Conservation (phyloP, 2,888 invertebrate species). For the Cyrtodaria siliqua region DNA sequence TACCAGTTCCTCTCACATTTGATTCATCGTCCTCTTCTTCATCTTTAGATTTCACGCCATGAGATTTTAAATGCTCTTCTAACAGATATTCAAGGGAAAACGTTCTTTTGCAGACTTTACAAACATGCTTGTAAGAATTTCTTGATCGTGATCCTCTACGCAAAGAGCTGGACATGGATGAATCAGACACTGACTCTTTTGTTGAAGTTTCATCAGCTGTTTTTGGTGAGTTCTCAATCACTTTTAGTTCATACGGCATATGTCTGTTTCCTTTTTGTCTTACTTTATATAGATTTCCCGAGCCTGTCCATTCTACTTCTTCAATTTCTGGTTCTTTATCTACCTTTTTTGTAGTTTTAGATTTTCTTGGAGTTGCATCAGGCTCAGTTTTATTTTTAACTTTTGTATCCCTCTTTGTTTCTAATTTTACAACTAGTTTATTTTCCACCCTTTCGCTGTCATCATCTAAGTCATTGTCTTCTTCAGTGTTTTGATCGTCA, state of each 20-base stretch:
- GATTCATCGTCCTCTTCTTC: constrained; percentile 13
- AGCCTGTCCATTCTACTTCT: constrained; percentile 8
- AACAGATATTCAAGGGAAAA: constrained; percentile 37
- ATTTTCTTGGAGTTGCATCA: neutral
- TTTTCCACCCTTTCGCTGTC: no score
- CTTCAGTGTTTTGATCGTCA: neutral
- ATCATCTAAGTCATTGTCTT: neutral
- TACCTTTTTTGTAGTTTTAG: no score
- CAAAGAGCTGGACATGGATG: no score
- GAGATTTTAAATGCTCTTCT: constrained; percentile 41
- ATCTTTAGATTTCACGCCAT: constrained; percentile 6
- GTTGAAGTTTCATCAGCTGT: no score
- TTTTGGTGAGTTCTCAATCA: neutral
- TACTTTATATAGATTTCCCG: constrained; percentile 17
- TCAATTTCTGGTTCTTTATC: neutral
- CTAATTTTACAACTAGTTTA: no score
- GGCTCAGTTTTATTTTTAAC: neutral
- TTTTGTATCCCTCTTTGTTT: no score
- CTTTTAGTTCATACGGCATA: constrained; percentile 20
- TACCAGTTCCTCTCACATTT: constrained; percentile 17
- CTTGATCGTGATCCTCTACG: constrained; percentile 17
- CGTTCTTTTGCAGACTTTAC: constrained; percentile 40
- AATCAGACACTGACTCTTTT: no score
- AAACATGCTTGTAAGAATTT: constrained; percentile 27
- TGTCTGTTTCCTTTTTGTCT: constrained; percentile 28